Evolutionary conservation across 2,888 invertebrate genomes (phyloP).

Genomic region (Scotopteryx bipunctaria): DNA sequence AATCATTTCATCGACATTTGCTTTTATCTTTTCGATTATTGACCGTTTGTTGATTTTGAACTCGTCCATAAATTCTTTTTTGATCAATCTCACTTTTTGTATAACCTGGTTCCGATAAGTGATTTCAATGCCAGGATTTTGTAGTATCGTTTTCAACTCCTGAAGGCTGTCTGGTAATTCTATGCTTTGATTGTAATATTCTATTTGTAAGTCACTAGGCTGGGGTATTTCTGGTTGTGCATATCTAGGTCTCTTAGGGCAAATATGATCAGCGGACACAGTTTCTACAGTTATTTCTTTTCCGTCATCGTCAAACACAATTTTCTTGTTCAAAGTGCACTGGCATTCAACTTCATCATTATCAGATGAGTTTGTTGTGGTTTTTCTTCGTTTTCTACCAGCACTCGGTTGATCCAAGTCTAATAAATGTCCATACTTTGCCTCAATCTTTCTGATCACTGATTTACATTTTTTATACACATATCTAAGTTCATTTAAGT

Average conservation of each 20-base stretch:
- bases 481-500: conserved; percentile 60
- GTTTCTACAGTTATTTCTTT: conserved; percentile 47
- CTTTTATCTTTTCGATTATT: conserved; percentile 59
- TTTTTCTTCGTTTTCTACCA: conserved; percentile 24
- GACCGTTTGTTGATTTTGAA: conserved; percentile 57
- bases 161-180: conserved; percentile 55
- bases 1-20: conserved; percentile 58
- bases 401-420: conserved; percentile 39
- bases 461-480: conserved; percentile 67
- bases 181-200: conserved; percentile 48
- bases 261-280: conserved; percentile 54
- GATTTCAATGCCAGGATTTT: conserved; percentile 46
- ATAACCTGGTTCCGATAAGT: conserved; percentile 57
- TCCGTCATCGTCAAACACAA: conserved; percentile 71
- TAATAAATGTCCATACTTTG: conserved; percentile 70
- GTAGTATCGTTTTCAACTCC: conserved; percentile 53
- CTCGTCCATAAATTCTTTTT: conserved; percentile 54
- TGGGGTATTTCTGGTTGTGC: conserved; percentile 9
- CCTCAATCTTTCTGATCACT: conserved; percentile 64
- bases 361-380: conserved; percentile 20
- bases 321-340: conserved; percentile 62
- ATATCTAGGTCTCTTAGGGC: conserved; percentile 48
- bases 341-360: conserved; percentile 48
- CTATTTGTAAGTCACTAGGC: conserved; percentile 47
- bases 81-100: conserved; percentile 55